Evolutionary conservation across 2,888 invertebrate species (phyloP), one percentile per base, ranked within the genome.

Genomic region (Oegoconia quadripuncta): DNA sequence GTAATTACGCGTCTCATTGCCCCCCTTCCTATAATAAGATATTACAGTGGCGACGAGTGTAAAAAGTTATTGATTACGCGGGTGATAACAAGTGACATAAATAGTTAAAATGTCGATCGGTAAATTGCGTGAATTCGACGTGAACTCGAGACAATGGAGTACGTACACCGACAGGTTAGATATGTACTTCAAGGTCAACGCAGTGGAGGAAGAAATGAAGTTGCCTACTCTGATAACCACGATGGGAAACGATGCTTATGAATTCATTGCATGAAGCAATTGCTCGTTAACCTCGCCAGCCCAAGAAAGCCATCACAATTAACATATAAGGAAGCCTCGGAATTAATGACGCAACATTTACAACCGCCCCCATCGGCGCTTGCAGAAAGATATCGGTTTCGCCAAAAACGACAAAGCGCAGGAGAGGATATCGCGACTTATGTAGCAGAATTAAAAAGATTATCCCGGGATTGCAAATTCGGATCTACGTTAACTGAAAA

Each of bases 301-400:
- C 40, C 40, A 1, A 34, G 27, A 3, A 30, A 41, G 27, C 41
- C 41, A 7, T 16, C 38, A 5, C 7, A 29, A 3, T 16, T 38
- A 12, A 37, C 37, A 11, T 38, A 33, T 22, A 18, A 12, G 7
- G 31, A 30, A 16, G 34, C 34, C 7, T 32, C 39, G 13, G 14
- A 31, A 2, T n/a, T 35, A 2, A 14, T 44, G 29, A n/a, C 9
- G 11, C 3, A 30, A 1, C 41, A 45, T 33, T 27, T 45, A 3
- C 42, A 45, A 29, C 39, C 45, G 3, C 34, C 25, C 27, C 40
- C 37, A 3, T 39, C 42, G 3, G n/a, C 35, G 1, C 15, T 42
- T 11, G 37, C 42, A 0, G 45, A 45, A 29, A 29, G 42, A 3
- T 45, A 34, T 12, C 12, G 22, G 6, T 45, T 45, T 34, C 18